Percentiles rank a stretch among this genome's conserved stretches.
These are phyloP conservation scores for Cephalopterus ornatus DNA, from an alignment of 2,113 vertebrate genomes.

Conservation along the genomic window DNA sequence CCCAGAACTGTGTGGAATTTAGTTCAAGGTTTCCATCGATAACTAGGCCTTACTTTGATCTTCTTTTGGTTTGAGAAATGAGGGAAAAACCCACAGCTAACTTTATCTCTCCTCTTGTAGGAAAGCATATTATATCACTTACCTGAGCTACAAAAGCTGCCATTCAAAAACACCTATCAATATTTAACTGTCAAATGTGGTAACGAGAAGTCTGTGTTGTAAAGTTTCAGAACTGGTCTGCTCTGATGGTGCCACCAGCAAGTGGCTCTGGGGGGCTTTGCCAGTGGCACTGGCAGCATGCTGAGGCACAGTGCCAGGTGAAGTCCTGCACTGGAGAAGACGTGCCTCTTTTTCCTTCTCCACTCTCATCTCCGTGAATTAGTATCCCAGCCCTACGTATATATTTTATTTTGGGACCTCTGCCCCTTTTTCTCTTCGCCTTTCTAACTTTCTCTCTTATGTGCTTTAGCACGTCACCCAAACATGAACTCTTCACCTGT, in stretches of 20 bases:
- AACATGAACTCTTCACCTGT: neutral
- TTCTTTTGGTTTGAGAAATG: neutral
- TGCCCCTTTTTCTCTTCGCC: neutral
- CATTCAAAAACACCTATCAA: neutral
- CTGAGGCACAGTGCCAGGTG: neutral
- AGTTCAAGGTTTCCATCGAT: neutral
- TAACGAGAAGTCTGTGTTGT: neutral
- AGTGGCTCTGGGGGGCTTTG: neutral
- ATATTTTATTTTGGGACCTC: neutral
- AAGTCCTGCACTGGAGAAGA: neutral
- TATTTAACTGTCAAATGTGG: neutral
- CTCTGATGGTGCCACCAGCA: neutral
- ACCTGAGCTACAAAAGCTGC: neutral
- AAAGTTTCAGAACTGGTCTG: neutral
- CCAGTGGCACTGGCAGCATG: neutral
- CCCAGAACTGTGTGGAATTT: neutral
- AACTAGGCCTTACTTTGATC: neutral
- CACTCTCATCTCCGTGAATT: neutral
- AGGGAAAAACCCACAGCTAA: neutral
- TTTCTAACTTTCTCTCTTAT: neutral
- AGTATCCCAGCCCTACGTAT: neutral
- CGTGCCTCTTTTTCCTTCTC: neutral
- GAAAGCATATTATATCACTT: neutral
- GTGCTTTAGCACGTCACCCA: fast-evolving
- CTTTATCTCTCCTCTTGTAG: neutral